These are phyloP conservation scores for Xylota segnis DNA, from an alignment of 2,888 invertebrate species.

Conservation along the genomic window DNA sequence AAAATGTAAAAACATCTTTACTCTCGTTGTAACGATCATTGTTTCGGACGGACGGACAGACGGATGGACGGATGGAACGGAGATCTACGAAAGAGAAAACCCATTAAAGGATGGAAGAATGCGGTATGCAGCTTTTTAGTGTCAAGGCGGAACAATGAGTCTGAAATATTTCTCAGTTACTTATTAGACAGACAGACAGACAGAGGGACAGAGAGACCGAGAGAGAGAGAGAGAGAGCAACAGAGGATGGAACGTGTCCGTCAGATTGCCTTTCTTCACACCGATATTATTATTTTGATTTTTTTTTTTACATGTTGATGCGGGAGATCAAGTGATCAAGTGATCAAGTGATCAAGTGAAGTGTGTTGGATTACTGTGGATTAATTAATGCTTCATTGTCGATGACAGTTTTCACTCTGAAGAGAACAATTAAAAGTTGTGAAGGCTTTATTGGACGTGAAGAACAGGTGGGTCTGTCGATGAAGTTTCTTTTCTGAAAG, in stretches of 20 bases:
- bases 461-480: background rate
- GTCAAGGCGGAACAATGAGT: conserved; percentile 73
- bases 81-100: conserved; percentile 1
- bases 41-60: conserved; percentile 27
- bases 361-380: conserved; percentile 65
- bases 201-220: too few species aligned
- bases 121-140: conserved; percentile 76
- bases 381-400: conserved; percentile 73
- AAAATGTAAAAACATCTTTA: too few species aligned
- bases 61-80: too few species aligned
- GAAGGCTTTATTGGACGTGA: conserved; percentile 11
- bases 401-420: conserved; percentile 69
- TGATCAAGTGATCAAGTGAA: conserved; percentile 47
- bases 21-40: conserved; percentile 26
- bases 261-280: conserved; percentile 69
- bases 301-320: conserved; percentile 32
- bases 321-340: too few species aligned
- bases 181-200: too few species aligned
- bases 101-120: conserved; percentile 68
- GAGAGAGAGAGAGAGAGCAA: too few species aligned
- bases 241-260: conserved; percentile 66
- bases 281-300: conserved; percentile 58
- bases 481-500: too few species aligned
- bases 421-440: conserved; percentile 59
- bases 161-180: conserved; percentile 54